Evolutionary conservation across 2,113 vertebrate species (phyloP).

Genomic region (Leptosomus discolor): DNA sequence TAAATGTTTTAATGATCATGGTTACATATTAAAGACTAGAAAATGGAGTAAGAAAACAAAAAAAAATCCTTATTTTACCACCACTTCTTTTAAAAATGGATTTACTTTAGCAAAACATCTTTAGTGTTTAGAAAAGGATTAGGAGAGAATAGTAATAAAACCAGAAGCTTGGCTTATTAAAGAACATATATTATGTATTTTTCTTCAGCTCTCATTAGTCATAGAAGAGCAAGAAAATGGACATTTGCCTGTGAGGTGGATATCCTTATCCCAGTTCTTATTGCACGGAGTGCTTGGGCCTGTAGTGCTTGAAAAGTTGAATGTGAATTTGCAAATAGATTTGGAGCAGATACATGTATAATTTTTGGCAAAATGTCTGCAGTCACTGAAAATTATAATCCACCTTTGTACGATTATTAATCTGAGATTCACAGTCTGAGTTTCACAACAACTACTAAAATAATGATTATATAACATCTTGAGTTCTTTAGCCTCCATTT

Average conservation of each 20-base stretch:
- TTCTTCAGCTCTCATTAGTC: neutral
- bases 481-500: neutral
- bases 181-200: neutral
- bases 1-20: neutral
- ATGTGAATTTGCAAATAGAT: neutral
- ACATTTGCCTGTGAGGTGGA: neutral
- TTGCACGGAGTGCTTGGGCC: neutral
- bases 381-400: neutral
- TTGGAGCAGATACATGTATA: neutral
- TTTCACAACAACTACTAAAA: neutral
- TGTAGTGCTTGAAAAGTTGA: neutral
- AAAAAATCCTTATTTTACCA: neutral
- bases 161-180: neutral
- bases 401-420: neutral
- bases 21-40: neutral
- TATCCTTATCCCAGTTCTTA: neutral
- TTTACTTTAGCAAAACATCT: neutral
- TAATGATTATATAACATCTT: neutral
- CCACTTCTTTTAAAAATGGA: neutral
- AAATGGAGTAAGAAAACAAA: neutral
- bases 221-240: neutral
- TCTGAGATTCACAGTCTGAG: neutral
- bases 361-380: neutral
- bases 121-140: neutral
- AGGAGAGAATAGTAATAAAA: neutral